These are phyloP conservation scores for Drosophila paulistorum DNA, from an alignment of 1,140 invertebrate genomes.

Conservation along the genomic window DNA sequence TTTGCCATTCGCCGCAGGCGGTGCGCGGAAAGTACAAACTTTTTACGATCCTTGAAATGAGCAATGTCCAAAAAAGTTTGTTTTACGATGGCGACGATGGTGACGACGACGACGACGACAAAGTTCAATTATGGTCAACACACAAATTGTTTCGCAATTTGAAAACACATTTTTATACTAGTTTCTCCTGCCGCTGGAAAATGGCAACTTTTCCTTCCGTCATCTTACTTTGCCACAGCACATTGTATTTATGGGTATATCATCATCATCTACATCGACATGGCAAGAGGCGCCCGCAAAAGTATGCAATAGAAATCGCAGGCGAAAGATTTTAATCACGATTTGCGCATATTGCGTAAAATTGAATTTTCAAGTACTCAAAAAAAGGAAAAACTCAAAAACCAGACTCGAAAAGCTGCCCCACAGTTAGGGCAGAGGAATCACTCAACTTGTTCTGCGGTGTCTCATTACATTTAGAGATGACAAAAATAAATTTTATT, in stretches of 20 bases:
- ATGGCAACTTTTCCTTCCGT: constrained; percentile 7
- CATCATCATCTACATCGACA: background rate
- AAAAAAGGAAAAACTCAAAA: constrained; percentile 21
- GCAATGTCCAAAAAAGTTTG: constrained; percentile 50
- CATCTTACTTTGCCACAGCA: constrained; percentile 6
- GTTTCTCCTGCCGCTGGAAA: constrained; percentile 40
- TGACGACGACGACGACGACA: constrained; percentile 40
- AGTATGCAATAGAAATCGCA: constrained; percentile 56
- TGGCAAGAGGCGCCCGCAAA: constrained; percentile 23
- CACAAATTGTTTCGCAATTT: constrained; percentile 81
- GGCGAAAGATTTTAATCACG: constrained; percentile 74
- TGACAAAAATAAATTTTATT: background rate
- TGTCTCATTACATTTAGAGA: background rate
- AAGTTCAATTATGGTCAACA: constrained; percentile 81
- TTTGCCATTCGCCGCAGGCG: constrained; percentile 63
- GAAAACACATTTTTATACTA: constrained; percentile 76
- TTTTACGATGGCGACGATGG: constrained; percentile 50
- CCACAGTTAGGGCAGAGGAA: background rate
- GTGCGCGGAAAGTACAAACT: constrained; percentile 48
- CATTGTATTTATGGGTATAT: constrained; percentile 22
- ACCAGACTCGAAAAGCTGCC: constrained; percentile 3
- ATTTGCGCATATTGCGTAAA: constrained; percentile 81
- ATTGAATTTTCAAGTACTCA: constrained; percentile 79
- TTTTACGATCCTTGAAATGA: constrained; percentile 57
- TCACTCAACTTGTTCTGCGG: constrained; percentile 4